These are phyloP conservation scores for Rousettus leschenaultii DNA, from an alignment of 2,113 vertebrate genomes.

Conservation along the genomic window DNA sequence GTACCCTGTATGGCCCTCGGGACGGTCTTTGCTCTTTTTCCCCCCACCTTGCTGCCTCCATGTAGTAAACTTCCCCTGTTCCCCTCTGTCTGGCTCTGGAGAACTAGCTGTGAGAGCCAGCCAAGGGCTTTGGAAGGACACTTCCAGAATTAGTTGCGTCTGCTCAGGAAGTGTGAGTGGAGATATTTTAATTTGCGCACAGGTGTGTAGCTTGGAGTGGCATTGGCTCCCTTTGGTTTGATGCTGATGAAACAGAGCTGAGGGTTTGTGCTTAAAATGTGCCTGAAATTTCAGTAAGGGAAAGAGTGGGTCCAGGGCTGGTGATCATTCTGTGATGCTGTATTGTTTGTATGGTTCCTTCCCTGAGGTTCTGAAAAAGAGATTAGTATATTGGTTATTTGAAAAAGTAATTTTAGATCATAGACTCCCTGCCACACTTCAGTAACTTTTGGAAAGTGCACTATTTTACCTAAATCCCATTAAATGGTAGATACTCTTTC, in stretches of 20 bases:
- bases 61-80: background rate
- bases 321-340: background rate
- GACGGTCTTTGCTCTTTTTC: background rate
- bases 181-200: constrained; percentile 16
- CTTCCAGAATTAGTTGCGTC: background rate
- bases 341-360: background rate
- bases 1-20: background rate
- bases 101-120: background rate
- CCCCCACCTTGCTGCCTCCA: background rate
- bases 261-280: background rate
- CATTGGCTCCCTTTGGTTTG: background rate
- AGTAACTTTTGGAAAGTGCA: constrained; percentile 54
- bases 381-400: constrained; percentile 54
- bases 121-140: constrained; percentile 7
- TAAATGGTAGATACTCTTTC: background rate
- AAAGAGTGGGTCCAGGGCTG: background rate
- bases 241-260: background rate
- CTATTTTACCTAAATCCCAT: constrained; percentile 47
- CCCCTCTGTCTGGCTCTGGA: background rate
- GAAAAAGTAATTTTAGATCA: constrained; percentile 60
- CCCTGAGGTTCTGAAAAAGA: constrained; percentile 40
- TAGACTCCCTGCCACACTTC: background rate
- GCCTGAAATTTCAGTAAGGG: background rate
- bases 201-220: constrained; percentile 1
- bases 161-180: background rate